Evolutionary conservation across 2,113 vertebrate genomes (phyloP).

Genomic region (Nansenia antarctica): DNA sequence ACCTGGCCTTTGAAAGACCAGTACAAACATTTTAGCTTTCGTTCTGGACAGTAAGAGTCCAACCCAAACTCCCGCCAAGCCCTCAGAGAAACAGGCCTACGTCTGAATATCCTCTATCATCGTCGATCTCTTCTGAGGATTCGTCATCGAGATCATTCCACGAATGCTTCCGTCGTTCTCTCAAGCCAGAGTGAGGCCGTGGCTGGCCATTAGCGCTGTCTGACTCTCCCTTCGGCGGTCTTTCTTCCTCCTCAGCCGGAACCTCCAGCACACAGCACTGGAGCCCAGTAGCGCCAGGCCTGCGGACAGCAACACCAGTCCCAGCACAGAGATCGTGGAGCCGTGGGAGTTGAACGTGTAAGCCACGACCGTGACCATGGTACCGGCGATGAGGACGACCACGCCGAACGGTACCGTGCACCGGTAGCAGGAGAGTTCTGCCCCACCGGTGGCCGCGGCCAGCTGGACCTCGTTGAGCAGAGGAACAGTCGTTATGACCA

Average conservation of each 20-base stretch:
- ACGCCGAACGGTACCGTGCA: constrained; percentile 87
- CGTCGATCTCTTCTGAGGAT: no score
- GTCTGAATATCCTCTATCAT: not conserved
- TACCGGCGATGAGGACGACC: constrained; percentile 84
- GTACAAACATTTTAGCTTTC: not conserved
- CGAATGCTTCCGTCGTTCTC: no score
- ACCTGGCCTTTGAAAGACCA: no score
- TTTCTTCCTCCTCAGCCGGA: constrained; percentile 79
- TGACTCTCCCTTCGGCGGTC: constrained; percentile 85
- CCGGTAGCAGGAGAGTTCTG: constrained; percentile 88
- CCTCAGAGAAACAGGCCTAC: no score
- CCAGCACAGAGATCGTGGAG: constrained; percentile 88
- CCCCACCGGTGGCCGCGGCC: constrained; percentile 84
- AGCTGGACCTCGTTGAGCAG: constrained; percentile 85
- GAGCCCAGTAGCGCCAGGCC: constrained; percentile 83
- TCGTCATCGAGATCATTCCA: no score
- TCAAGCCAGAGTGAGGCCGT: constrained; percentile 50
- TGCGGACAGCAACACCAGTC: constrained; percentile 81
- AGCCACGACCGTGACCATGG: constrained; percentile 85
- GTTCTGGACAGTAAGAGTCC: not conserved
- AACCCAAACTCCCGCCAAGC: no score
- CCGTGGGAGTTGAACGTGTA: constrained; percentile 92
- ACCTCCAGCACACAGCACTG: constrained; percentile 85
- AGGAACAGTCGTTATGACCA: constrained; percentile 70
- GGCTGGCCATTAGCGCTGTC: constrained; percentile 81